Evolutionary conservation across 2,797 vertebrate species (phyloP), one percentile per base, ranked within the genome.

Genomic region (Esox lucius): DNA sequence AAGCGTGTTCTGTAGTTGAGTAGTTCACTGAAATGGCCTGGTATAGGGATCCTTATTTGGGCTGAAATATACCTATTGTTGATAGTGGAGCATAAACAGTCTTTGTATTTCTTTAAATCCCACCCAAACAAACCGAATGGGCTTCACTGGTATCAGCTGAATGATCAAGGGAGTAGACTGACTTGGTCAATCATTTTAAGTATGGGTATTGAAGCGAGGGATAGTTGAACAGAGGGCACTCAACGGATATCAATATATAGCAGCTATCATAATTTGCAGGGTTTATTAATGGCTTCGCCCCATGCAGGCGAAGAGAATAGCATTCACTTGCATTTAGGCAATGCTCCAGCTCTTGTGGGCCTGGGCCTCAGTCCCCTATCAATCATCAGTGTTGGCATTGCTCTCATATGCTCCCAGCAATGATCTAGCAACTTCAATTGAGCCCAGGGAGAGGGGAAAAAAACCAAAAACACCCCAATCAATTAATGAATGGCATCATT

Each of bases 401-500:
- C 24, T 61, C 56, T 61, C n/a, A 5, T 24, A 61, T 61, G 22
- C 22, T 61, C 56, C 11, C 22, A 61, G 56, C 9, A 61, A 26
- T 61, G 22, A 13, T 61, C 56, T 61, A 24, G 56, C 56, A 12
- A 24, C 22, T 61, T 61, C 11, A 61, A 61, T 61, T 26, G n/a
- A 59, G 53, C 53, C 7, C 42, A 46, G 12, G 42, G 42, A 46
- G 42, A 11, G 42, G 7, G 35, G 72, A 78, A 76, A 82, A 85
- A 87, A 83, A 80, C 72, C 75, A 70, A 68, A 68, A 22, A 26
- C 69, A 11, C 67, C 68, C 81, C 86, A 89, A 90, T 91, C 87
- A 85, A 78, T 78, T 89, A 93, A 91, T 89, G 89, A 90, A 90
- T 83, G 79, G 81, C 84, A 87, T 91, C 86, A 90, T 86, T 90